Percentiles rank a stretch among this genome's conserved stretches.
Evolutionary conservation across 2,888 invertebrate species (phyloP).

Genomic region (Tricholauxania praeusta): DNA sequence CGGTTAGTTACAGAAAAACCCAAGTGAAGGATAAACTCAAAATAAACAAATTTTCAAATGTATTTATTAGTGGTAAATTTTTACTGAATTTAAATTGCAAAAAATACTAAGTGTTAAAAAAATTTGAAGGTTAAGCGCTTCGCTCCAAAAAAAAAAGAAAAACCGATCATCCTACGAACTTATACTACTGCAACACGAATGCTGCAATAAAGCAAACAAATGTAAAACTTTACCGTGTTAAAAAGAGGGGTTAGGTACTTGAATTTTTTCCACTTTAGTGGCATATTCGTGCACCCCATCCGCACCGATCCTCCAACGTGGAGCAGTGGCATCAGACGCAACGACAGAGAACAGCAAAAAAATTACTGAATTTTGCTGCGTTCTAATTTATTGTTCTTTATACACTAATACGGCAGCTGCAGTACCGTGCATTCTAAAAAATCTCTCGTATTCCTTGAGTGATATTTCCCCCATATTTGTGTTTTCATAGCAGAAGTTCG

Average conservation of each 20-base stretch:
- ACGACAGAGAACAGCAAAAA: no score
- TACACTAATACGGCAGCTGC: no score
- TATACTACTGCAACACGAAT: neutral
- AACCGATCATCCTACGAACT: constrained; percentile 6
- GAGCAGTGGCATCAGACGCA: no score
- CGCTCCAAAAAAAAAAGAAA: constrained; percentile 20
- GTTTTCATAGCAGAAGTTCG: neutral
- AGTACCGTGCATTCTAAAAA: no score
- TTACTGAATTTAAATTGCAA: neutral
- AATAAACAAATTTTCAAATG: constrained; percentile 39
- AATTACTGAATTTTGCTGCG: no score
- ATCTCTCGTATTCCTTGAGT: no score
- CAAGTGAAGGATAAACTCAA: neutral
- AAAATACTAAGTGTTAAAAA: constrained; percentile 13
- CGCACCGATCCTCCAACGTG: neutral
- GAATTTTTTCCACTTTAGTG: neutral
- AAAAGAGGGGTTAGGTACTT: neutral
- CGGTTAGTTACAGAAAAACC: constrained; percentile 39
- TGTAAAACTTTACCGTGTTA: no score
- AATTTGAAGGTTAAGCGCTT: constrained; percentile 60
- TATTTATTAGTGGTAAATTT: neutral
- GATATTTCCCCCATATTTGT: no score
- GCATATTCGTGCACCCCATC: neutral
- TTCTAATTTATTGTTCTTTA: no score
- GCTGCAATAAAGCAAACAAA: constrained; percentile 41